Base-by-base conservation (phyloP, 2,888 invertebrate species). In the Cenopis cana region DNA sequence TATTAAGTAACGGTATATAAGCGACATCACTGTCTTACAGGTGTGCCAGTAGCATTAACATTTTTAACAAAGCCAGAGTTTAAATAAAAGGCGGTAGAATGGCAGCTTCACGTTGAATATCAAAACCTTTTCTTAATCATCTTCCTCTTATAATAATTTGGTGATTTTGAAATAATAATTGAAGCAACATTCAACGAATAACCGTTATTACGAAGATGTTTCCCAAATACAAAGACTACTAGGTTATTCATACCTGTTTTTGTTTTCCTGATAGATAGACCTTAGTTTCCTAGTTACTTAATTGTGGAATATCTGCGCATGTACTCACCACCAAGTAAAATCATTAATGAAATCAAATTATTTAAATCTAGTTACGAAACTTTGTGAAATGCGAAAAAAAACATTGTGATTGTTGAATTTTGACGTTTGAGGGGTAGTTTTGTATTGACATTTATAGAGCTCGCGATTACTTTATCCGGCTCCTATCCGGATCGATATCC, bases 221-320 rank as follows among this genome's bases (percentile, higher is more conserved):
- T 46, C 14, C 12, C n/a, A 46, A n/a, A 46, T 46, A 46, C n/a
- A 41, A 41, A 12, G 8, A n/a, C n/a, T 6, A 46, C 46, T 46
- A 46, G 46, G n/a, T 46, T 46, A 46, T 41, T 41, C 41, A 12
- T 46, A 46, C 46, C 46, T n/a, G 46, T 46, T n/a, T 46, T 46
- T 6, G 6, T 46, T 46, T 46, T 1, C n/a, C 6, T 14, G 1
- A 41, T 14, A 41, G 41, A n/a, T 12, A 46, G 46, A 46, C n/a
- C n/a, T 8, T 46, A 46, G n/a, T 6, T 46, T 46, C n/a, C 46
- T 5, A 6, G n/a, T 4, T 46, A n/a, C n/a, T 46, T n/a, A n/a
- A 8, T 46, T 46, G 6, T 8, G n/a, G 8, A 14, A n/a, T 12
- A 46, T 46, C 14, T 46, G 33, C 33, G 33, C 41, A 41, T 14